A percentile compares a stretch with the other conserved stretches of the same genome.
Evolutionary conservation across 2,113 vertebrate genomes (phyloP).

Genomic region (Mixornis gularis): DNA sequence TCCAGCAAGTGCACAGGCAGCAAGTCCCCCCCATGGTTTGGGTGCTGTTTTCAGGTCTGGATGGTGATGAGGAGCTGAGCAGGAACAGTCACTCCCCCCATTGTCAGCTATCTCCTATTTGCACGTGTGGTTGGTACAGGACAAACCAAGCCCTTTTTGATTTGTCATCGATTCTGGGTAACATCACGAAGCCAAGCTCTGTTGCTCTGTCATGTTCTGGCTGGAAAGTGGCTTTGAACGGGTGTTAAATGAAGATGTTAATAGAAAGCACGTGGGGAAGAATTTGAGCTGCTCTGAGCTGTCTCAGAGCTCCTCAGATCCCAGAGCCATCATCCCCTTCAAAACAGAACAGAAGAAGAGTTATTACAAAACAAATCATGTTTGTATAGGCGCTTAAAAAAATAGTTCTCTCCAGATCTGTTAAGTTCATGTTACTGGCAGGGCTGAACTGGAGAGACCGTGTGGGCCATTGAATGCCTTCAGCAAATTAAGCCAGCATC

Average conservation of each 20-base stretch:
- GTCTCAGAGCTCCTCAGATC: slow-evolving; percentile 17
- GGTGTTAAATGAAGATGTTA: slow-evolving; percentile 63
- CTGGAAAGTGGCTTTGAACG: slow-evolving; percentile 60
- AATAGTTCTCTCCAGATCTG: slow-evolving; percentile 18
- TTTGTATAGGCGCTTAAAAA: slow-evolving; percentile 48
- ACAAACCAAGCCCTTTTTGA: not conserved
- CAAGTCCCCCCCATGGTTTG: not conserved
- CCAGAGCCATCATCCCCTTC: slow-evolving; percentile 57
- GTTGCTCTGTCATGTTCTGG: slow-evolving; percentile 21
- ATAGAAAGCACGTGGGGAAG: slow-evolving; percentile 63
- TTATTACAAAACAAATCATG: slow-evolving; percentile 63
- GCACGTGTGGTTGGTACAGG: not conserved
- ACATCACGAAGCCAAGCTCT: not conserved
- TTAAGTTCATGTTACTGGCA: slow-evolving; percentile 1
- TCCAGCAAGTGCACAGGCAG: not conserved
- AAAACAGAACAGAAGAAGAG: slow-evolving; percentile 51
- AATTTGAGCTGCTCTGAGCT: slow-evolving; percentile 49
- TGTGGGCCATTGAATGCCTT: not conserved
- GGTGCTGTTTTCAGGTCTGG: not conserved
- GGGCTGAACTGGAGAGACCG: not conserved
- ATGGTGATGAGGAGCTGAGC: not conserved
- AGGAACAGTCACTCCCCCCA: not conserved
- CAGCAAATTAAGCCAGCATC: not conserved
- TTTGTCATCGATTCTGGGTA: not conserved
- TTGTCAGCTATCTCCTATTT: not conserved